phyloP scores from a whole-genome alignment of 2,113 vertebrate species.

The Cephalophus harveyi region DNA sequence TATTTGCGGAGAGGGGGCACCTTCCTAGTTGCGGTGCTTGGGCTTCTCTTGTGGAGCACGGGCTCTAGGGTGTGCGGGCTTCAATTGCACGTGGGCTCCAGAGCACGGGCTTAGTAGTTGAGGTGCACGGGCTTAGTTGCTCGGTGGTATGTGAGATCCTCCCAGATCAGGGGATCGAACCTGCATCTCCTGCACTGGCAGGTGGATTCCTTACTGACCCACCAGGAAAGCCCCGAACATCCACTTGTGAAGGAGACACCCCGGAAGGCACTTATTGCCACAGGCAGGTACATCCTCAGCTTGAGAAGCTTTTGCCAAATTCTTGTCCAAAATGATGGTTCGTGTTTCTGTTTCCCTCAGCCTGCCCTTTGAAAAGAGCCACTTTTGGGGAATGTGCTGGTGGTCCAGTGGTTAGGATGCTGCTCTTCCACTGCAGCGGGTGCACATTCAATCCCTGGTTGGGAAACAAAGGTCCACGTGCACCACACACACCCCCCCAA shows the following conservation, averaged over 20 bases:
- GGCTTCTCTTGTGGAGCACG: background rate
- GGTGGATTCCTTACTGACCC: background rate
- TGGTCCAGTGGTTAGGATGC: background rate
- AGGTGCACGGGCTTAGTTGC: background rate
- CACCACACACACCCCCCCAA: background rate
- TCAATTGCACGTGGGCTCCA: background rate
- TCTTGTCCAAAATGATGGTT: background rate
- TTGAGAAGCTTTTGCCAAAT: background rate
- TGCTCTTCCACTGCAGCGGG: background rate
- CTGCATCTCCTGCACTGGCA: background rate
- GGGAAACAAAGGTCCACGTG: background rate
- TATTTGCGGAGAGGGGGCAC: background rate
- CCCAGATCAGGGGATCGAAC: background rate
- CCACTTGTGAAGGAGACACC: background rate
- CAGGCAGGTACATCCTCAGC: background rate
- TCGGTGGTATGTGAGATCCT: background rate
- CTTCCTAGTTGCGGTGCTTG: background rate
- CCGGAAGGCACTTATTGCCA: background rate
- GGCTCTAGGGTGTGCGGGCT: background rate
- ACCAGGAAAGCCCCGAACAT: background rate
- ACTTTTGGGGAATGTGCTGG: background rate
- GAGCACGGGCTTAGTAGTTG: background rate
- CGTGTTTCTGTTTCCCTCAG: rapidly evolving
- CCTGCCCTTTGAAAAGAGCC: background rate
- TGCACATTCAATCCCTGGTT: background rate